These are phyloP conservation scores for Pluvianellus socialis DNA, from an alignment of 2,113 vertebrate genomes.

Conservation along the genomic window DNA sequence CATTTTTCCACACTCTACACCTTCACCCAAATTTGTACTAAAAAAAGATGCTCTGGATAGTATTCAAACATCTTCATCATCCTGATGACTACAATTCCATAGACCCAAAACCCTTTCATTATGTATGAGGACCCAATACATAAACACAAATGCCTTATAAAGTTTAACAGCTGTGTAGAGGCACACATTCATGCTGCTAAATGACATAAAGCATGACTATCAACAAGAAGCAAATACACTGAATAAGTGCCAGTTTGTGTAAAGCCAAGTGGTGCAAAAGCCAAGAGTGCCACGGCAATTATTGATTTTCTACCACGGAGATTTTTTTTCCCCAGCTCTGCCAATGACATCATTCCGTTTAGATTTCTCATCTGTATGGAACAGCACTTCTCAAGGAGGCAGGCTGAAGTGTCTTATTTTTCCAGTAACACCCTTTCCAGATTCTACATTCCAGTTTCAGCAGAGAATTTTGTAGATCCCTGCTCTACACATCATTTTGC, in stretches of 20 bases:
- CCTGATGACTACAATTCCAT: not conserved
- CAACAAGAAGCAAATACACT: not conserved
- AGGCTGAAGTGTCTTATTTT: not conserved
- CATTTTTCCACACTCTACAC: not conserved
- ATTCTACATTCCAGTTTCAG: not conserved
- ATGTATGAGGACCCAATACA: not conserved
- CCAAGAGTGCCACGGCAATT: not conserved
- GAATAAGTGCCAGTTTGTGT: not conserved
- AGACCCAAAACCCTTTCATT: not conserved
- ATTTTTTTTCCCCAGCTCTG: not conserved
- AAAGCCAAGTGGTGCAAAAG: not conserved
- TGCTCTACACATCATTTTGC: not conserved
- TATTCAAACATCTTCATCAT: not conserved
- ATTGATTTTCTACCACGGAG: not conserved
- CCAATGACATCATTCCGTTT: not conserved
- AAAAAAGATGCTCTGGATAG: not conserved
- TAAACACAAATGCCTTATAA: not conserved
- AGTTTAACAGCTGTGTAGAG: not conserved
- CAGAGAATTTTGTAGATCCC: not conserved
- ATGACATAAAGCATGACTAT: not conserved
- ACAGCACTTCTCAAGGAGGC: not conserved
- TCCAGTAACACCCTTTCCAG: not conserved
- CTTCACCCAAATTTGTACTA: not conserved
- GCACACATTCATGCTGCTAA: not conserved
- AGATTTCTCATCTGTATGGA: not conserved